Conservation (phyloP, 2,113 vertebrate genomes). For the Ailurus styani region DNA sequence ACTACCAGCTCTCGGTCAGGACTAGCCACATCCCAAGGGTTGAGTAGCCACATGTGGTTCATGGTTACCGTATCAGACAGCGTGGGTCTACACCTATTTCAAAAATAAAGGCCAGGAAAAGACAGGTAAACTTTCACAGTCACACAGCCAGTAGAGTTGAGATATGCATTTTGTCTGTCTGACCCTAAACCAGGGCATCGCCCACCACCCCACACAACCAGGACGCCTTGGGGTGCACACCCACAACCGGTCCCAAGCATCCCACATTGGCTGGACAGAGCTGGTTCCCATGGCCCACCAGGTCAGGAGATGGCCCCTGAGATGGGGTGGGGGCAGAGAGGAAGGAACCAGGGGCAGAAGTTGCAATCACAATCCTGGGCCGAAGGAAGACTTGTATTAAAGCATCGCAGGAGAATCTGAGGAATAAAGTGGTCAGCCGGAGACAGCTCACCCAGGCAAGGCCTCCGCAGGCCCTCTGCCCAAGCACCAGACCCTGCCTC, state of each 20-base stretch:
- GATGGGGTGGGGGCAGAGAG: not conserved
- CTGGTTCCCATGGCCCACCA: not conserved
- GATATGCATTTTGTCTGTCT: not conserved
- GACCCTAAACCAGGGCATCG: not conserved
- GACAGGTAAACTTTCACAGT: not conserved
- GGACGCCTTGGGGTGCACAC: not conserved
- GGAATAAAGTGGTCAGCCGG: not conserved
- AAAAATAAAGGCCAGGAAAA: not conserved
- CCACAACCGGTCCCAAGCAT: not conserved
- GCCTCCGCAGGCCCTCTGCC: not conserved
- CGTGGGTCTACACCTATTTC: not conserved
- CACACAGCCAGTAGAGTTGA: not conserved
- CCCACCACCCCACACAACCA: not conserved
- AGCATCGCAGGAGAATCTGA: not conserved
- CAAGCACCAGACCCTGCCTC: not conserved
- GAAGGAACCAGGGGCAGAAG: not conserved
- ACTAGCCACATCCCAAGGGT: not conserved
- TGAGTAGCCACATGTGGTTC: not conserved
- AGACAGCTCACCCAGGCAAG: not conserved
- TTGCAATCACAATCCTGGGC: not conserved
- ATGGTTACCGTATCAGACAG: not conserved
- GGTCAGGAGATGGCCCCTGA: not conserved
- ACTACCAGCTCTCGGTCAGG: not conserved
- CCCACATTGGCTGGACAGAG: not conserved
- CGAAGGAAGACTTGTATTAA: not conserved